Evolutionary conservation across 2,113 vertebrate genomes (phyloP).

Genomic region (Oriolus oriolus): DNA sequence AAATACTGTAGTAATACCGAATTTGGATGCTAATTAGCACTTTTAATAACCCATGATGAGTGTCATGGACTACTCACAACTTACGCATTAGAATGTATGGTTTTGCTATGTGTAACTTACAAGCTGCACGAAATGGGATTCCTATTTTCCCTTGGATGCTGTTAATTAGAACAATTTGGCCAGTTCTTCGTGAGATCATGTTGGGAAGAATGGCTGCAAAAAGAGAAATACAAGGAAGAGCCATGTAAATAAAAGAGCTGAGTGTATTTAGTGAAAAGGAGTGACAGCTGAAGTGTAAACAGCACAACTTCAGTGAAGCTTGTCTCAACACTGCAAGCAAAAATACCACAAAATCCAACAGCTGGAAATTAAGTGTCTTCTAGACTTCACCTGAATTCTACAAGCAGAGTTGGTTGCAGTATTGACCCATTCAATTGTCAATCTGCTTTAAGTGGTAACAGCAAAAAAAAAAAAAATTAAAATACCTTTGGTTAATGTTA

Average conservation of each 20-base stretch:
- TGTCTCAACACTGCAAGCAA: not conserved
- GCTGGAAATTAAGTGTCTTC: not conserved
- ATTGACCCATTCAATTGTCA: not conserved
- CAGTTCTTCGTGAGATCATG: conserved; percentile 91
- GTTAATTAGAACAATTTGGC: conserved; percentile 88
- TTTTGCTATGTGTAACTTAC: conserved; percentile 76
- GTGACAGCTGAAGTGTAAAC: not conserved
- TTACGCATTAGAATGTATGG: not conserved
- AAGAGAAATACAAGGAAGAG: not conserved
- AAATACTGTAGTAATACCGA: not conserved
- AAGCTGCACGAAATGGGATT: conserved; percentile 90
- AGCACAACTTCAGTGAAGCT: not conserved
- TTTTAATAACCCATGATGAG: not conserved
- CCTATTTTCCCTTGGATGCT: conserved; percentile 92
- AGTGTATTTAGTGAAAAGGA: not conserved
- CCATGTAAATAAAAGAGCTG: not conserved
- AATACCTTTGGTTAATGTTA: conserved; percentile 90
- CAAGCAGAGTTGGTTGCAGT: not conserved
- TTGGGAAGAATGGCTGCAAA: conserved; percentile 85
- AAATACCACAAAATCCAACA: not conserved
- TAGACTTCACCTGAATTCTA: not conserved
- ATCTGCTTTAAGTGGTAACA: not conserved
- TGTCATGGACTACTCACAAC: not conserved
- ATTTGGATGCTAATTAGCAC: not conserved
- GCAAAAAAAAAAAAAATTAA: not conserved